Percentiles rank a stretch among this genome's conserved stretches.
Evolutionary conservation across 2,888 invertebrate genomes (phyloP).

Genomic region (Chromoteleia sp.): DNA sequence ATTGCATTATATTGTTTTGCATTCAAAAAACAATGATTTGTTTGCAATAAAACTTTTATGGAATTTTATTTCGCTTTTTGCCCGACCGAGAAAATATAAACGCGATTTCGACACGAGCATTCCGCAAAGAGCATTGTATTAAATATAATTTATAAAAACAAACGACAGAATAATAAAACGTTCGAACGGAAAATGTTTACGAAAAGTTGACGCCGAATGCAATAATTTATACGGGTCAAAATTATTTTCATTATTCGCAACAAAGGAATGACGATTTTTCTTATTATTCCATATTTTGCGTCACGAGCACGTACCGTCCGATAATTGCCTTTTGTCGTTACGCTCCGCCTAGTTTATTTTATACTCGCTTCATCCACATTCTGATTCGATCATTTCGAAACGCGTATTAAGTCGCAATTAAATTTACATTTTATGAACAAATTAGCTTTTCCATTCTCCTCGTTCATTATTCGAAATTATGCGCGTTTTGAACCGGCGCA

Average conservation of each 20-base stretch:
- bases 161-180: constrained; percentile 28
- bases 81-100: neutral
- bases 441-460: constrained; percentile 1
- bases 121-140: constrained; percentile 7
- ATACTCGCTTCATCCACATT: constrained; percentile 35
- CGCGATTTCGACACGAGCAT: constrained; percentile 44
- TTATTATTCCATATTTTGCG: constrained; percentile 82
- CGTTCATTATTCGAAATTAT: no score
- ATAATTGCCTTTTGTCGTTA: constrained; percentile 72
- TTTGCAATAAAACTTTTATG: constrained; percentile 18
- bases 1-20: constrained; percentile 1
- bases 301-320: constrained; percentile 80
- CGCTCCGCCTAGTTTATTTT: constrained; percentile 41
- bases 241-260: constrained; percentile 68
- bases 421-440: neutral
- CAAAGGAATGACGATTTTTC: constrained; percentile 74
- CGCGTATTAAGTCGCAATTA: constrained; percentile 12
- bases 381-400: constrained; percentile 16
- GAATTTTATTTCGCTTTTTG: constrained; percentile 6
- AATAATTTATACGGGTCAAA: constrained; percentile 58
- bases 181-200: constrained; percentile 28
- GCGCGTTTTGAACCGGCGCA: no score
- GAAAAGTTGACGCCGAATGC: constrained; percentile 47
- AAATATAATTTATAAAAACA: constrained; percentile 45
- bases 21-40: constrained; percentile 19